A percentile compares a stretch with the other conserved stretches of the same genome.
Conservation (phyloP, 1,140 invertebrate species). For the Apis dorsata region DNA sequence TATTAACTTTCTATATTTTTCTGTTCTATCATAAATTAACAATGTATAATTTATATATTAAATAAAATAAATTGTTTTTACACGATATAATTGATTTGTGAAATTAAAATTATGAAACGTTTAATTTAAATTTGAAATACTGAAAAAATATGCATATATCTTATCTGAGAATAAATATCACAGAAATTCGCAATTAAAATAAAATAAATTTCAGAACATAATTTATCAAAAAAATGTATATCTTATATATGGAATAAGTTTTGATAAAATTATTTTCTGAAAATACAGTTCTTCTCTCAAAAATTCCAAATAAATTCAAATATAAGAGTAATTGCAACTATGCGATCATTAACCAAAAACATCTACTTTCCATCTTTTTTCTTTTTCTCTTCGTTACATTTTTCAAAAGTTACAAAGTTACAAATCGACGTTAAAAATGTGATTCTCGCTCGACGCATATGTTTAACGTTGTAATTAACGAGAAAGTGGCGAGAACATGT, state of each 20-base stretch:
- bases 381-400: not conserved
- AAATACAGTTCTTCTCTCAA: not conserved
- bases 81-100: too few relatives aligned
- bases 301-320: not conserved
- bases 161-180: too few relatives aligned
- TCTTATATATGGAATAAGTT: not conserved
- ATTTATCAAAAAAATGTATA: not conserved
- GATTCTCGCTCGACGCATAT: not conserved
- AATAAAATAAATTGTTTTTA: not conserved
- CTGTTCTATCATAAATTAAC: not conserved
- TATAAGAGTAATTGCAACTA: not conserved
- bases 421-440: not conserved
- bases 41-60: not conserved
- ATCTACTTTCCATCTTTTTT: not conserved
- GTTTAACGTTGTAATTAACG: conserved; percentile 10
- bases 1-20: not conserved
- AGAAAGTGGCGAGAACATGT: not conserved
- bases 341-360: not conserved
- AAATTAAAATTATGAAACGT: too few relatives aligned
- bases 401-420: not conserved
- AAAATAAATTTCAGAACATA: not conserved
- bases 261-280: not conserved
- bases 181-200: not conserved
- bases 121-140: too few relatives aligned
- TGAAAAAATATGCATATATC: too few relatives aligned